Base-by-base conservation (phyloP, 2,797 vertebrate genomes). In the Pangasius macronema region DNA sequence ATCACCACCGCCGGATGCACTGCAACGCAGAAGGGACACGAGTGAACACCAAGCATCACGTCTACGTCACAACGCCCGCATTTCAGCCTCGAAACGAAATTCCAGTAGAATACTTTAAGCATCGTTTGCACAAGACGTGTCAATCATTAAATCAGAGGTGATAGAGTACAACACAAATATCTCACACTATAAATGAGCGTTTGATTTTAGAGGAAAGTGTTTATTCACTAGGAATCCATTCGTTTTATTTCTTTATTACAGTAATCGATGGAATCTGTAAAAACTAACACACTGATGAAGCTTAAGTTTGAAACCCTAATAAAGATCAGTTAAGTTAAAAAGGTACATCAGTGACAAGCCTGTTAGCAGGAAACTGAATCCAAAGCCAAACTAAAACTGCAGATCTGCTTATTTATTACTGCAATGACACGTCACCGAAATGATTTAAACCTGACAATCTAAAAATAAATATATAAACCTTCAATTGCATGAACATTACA, bases 1-100 rank as follows among this genome's bases (percentile, higher is more conserved):
- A 99, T 99, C 89, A 99, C 98, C 93, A 99, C 98, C 0, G 98
- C 98, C 1, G 98, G 98, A 94, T 99, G 98, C 68, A 99, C 98
- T 99, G 92, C 2, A 89, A 88, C 57, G 2, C 42, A 53, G 14
- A 24, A 10, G 14, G 24, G 11, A 59, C 53, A 57, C 20, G 14
- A 8, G 77, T 42, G 11, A 81, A 6, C 5, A 1, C 13, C 39
- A 11, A 30, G 53, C 16, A 39, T 70, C 36, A 1, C 3, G 33
- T 67, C n/a, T 68, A 18, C 30, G 10, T 16, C 5, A 33, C 14
- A 42, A 7, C 2, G 10, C 36, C 0, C 1, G 20, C 36, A 22
- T 39, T 11, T 42, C 20, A 42, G 68, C 33, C 3, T 39, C 8
- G 3, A 4, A 70, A 36, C 22, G 3, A 36, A 9, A 36, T 20